Conservation (phyloP, 1,140 invertebrate species). For the Trigoniulus corallinus region DNA sequence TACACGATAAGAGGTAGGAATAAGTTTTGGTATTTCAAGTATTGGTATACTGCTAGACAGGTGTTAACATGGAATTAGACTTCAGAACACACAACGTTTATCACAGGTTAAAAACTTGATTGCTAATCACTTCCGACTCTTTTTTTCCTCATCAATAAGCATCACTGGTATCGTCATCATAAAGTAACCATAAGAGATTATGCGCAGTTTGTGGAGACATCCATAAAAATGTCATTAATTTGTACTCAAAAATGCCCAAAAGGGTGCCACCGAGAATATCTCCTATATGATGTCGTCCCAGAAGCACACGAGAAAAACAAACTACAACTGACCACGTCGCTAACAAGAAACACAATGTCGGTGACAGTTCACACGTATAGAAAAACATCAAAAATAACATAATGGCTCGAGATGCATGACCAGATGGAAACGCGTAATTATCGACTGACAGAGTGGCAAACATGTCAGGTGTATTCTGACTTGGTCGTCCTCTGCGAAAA, state of each 20-base stretch:
- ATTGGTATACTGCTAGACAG: no score
- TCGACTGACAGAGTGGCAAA: slow-evolving; percentile 48
- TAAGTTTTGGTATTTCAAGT: no score
- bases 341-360: slow-evolving; percentile 29
- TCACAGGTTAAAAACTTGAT: no score
- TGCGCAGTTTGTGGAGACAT: slow-evolving; percentile 26
- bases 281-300: slow-evolving; percentile 67
- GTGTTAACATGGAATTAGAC: neutral
- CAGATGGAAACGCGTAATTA: slow-evolving; percentile 90
- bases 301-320: slow-evolving; percentile 55
- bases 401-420: slow-evolving; percentile 74
- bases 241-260: slow-evolving; percentile 56
- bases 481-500: slow-evolving; percentile 54
- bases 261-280: slow-evolving; percentile 61
- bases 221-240: slow-evolving; percentile 48
- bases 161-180: no score
- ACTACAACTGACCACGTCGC: slow-evolving; percentile 57
- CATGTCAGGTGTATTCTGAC: slow-evolving; percentile 43
- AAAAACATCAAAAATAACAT: slow-evolving; percentile 47
- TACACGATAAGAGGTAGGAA: no score
- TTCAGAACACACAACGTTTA: no score
- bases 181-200: no score
- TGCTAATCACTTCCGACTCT: no score
- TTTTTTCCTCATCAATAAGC: no score
- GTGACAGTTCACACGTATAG: slow-evolving; percentile 2